Evolutionary conservation across 2,113 vertebrate genomes (phyloP), one percentile per base, ranked within the genome.

Genomic region (Seriola rivoliana): DNA sequence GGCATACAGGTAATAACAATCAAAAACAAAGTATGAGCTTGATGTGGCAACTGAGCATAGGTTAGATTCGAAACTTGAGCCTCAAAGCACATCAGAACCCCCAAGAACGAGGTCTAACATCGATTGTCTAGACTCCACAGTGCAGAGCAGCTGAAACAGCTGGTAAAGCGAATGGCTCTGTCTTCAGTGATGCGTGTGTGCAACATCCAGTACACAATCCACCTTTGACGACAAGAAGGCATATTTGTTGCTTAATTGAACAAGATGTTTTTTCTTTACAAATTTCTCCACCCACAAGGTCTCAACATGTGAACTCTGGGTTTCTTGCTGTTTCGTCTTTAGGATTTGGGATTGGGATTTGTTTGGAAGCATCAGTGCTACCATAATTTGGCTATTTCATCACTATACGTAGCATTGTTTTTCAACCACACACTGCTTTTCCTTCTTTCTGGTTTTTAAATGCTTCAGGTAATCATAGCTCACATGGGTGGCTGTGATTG

Each of bases 401-500:
- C n/a, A 32, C 2, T 23, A 25, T 48, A 23, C 4, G 0, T 65
- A 3, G 9, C 63, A 11, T 60, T 9, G 17, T 52, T 42, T 59
- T 32, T 52, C 38, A 46, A 32, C 14, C 19, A 8, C 38, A 54
- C 23, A 8, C 57, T 25, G 21, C 6, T 55, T 65, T 48, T 60
- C 29, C 21, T 38, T 29, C 13, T 2, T 21, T 55, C 21, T 60
- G 23, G 8, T 63, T 48, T 68, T 54, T 2, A 8, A 32, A 63
- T 25, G 12, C 23, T 81, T 66, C 6, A 1, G 60, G 55, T 81
- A 11, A 29, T 79, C 10, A 21, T 46, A 32, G n/a, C 36, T 78
- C 21, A 8, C 34, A 3, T 46, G 40, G 0, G 25, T 57, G 68
- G 9, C 29, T 36, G 34, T 36, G 34, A 36, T 36, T 36, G 95